phyloP scores from a whole-genome alignment of 2,888 invertebrate genomes.

The Caenorhabditis sp. region DNA sequence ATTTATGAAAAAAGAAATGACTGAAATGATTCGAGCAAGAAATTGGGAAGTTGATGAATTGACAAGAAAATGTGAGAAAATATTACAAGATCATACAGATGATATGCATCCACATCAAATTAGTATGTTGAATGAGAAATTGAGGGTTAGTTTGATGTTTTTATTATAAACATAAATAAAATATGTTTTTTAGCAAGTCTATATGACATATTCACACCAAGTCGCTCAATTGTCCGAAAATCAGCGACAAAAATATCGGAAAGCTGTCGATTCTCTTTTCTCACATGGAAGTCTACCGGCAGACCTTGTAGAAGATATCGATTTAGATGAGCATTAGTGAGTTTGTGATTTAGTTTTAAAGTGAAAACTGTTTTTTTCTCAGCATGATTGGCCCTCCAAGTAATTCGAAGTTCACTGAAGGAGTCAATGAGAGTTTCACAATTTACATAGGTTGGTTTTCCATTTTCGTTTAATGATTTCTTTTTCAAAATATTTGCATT shows the following conservation, averaged over 20 bases:
- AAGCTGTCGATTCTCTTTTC: conserved; percentile 47
- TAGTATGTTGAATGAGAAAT: conserved; percentile 60
- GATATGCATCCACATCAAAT: conserved; percentile 61
- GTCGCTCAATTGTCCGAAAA: conserved; percentile 57
- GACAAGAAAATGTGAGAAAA: conserved; percentile 52
- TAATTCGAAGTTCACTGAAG: not conserved
- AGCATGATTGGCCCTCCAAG: not conserved
- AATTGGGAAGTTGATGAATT: conserved; percentile 62
- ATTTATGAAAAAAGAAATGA: conserved; percentile 63
- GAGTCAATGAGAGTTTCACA: conserved; percentile 66
- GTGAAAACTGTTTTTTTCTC: not conserved
- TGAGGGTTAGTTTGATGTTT: conserved; percentile 42
- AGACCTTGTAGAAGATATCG: conserved; percentile 39
- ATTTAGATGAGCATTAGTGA: conserved; percentile 17
- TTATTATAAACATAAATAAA: not conserved
- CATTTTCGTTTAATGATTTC: too few relatives aligned
- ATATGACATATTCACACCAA: conserved; percentile 59
- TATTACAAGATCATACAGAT: conserved; percentile 35
- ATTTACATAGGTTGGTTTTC: conserved; percentile 62
- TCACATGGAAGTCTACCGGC: conserved; percentile 39
- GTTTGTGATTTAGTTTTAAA: too few relatives aligned
- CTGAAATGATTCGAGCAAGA: conserved; percentile 54
- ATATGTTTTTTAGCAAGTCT: conserved; percentile 45
- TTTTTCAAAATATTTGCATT: not conserved
- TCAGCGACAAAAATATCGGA: conserved; percentile 50